Evolutionary conservation across 2,113 vertebrate genomes (phyloP).

Genomic region (Piprites chloris): DNA sequence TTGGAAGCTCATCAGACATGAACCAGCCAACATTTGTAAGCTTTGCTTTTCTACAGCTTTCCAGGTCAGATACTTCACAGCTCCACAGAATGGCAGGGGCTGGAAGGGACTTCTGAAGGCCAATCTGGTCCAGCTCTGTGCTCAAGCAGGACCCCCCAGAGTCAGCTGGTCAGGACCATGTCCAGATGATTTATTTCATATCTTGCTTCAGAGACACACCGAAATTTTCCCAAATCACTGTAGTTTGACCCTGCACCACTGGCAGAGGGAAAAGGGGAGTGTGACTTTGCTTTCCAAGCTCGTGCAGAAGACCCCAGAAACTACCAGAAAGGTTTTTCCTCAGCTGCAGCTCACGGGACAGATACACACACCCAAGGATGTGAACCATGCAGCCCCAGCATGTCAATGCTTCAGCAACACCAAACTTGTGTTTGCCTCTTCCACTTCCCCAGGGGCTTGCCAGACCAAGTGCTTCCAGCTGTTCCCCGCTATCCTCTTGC

Average conservation of each 20-base stretch:
- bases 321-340: background rate
- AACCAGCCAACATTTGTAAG: background rate
- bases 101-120: background rate
- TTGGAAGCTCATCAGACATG: background rate
- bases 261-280: background rate
- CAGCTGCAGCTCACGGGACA: background rate
- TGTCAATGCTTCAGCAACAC: background rate
- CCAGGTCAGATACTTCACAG: background rate
- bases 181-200: background rate
- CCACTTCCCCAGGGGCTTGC: background rate
- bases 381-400: rapidly evolving
- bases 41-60: background rate
- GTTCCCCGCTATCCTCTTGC: background rate
- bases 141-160: background rate
- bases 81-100: background rate
- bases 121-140: background rate
- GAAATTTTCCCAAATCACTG: background rate
- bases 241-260: background rate
- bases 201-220: background rate
- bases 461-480: background rate
- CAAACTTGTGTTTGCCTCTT: rapidly evolving
- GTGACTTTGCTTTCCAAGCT: background rate
- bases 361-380: rapidly evolving
- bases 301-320: background rate
- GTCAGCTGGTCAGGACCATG: background rate